Conservation (phyloP, 2,797 vertebrate genomes). For the Karalla daura region DNA sequence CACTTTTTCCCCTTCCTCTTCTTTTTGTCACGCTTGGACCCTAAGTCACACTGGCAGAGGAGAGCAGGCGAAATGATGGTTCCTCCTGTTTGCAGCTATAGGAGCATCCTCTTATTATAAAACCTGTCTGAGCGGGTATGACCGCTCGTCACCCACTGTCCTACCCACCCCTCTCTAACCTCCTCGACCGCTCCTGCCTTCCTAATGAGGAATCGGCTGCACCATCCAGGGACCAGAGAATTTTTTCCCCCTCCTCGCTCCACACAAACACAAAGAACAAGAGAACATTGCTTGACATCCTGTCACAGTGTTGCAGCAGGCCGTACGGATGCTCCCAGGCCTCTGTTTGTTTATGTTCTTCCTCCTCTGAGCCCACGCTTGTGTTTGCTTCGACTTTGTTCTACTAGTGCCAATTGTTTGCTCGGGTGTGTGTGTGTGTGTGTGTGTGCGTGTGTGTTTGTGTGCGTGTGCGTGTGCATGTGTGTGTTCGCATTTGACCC, state of each 20-base stretch:
- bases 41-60: constrained; percentile 1
- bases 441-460: neutral
- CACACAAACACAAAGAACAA: constrained; percentile 38
- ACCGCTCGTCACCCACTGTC: constrained; percentile 50
- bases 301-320: constrained; percentile 49
- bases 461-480: neutral
- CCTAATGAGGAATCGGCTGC: constrained; percentile 56
- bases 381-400: constrained; percentile 48
- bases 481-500: constrained; percentile 17
- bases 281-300: constrained; percentile 47
- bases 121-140: constrained; percentile 34
- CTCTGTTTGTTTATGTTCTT: constrained; percentile 53
- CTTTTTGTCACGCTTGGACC: neutral
- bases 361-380: constrained; percentile 36
- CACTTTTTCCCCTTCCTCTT: neutral
- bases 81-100: constrained; percentile 40
- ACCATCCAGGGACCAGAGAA: constrained; percentile 34
- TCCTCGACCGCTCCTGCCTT: constrained; percentile 30
- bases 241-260: constrained; percentile 13
- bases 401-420: constrained; percentile 30
- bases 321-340: constrained; percentile 49
- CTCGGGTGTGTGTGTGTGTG: neutral
- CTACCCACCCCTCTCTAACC: too few relatives aligned
- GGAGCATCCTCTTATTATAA: constrained; percentile 43
- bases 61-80: neutral